These are phyloP conservation scores for Zygogramma bicolorata DNA, from an alignment of 2,888 invertebrate genomes.

Conservation along the genomic window DNA sequence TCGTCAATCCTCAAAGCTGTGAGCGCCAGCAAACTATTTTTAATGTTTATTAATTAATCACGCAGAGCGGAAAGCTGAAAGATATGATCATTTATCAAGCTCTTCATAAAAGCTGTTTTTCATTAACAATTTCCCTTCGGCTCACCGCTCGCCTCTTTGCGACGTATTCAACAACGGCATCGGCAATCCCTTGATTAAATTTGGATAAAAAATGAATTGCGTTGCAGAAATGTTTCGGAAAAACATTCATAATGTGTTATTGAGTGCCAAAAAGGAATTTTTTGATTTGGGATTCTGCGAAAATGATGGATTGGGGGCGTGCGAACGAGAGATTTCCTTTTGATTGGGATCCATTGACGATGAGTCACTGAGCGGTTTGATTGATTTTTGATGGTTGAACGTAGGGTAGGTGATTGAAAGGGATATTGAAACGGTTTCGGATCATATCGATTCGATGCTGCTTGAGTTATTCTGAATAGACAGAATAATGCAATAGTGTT, in stretches of 20 bases:
- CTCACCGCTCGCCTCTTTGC: constrained; percentile 10
- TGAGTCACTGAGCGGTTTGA: background rate
- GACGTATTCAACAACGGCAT: constrained; percentile 36
- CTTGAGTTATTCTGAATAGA: no score
- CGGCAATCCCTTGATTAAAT: constrained; percentile 47
- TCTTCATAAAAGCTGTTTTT: constrained; percentile 59
- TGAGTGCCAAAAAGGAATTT: constrained; percentile 41
- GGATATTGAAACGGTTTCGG: no score
- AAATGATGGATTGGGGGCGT: constrained; percentile 29
- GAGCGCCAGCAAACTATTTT: constrained; percentile 54
- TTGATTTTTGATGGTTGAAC: no score
- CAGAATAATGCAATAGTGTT: no score
- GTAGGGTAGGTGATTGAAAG: no score
- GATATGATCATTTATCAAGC: constrained; percentile 61
- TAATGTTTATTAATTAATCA: constrained; percentile 62
- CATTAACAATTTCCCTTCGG: constrained; percentile 52
- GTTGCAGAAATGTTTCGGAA: constrained; percentile 31
- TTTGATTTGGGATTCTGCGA: constrained; percentile 30
- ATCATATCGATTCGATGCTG: no score
- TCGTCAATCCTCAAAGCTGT: background rate
- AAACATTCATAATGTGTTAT: constrained; percentile 46
- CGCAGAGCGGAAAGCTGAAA: constrained; percentile 53
- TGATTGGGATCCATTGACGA: constrained; percentile 24
- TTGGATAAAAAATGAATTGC: constrained; percentile 43
- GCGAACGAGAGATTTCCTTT: constrained; percentile 18